Percentiles rank a stretch among this genome's conserved stretches.
Conservation (phyloP, 1,140 invertebrate genomes). For the Procambarus virginalis region DNA sequence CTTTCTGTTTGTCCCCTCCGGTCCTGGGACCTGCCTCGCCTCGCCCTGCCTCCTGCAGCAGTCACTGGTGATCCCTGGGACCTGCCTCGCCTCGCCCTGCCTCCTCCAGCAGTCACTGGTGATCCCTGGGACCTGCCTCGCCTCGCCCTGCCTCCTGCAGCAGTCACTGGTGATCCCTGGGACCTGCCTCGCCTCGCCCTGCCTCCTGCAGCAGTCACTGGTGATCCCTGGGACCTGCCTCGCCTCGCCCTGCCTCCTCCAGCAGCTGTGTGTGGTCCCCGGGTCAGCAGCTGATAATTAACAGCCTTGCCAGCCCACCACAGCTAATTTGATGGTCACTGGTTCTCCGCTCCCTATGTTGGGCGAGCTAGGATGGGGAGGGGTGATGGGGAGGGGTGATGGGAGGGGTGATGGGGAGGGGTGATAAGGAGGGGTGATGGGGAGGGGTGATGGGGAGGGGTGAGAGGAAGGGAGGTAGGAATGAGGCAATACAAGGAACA, state of each 20-base stretch:
- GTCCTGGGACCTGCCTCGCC: background rate
- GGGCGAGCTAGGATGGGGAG: background rate
- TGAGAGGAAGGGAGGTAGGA: no score
- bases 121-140: background rate
- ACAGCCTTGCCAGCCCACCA: no score
- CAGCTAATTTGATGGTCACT: no score
- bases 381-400: no score
- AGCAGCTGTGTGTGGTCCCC: no score
- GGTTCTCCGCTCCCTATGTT: no score
- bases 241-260: background rate
- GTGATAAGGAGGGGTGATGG: no score
- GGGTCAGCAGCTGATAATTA: no score
- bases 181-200: background rate
- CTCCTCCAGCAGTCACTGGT: background rate
- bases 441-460: no score
- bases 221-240: background rate
- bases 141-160: background rate
- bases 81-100: background rate
- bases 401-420: no score
- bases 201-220: background rate
- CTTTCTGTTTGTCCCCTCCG: background rate
- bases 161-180: background rate
- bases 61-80: background rate
- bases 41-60: background rate
- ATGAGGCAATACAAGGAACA: no score